Base-by-base conservation (phyloP, 2,888 invertebrate genomes). In the Xestia c-nigrum region DNA sequence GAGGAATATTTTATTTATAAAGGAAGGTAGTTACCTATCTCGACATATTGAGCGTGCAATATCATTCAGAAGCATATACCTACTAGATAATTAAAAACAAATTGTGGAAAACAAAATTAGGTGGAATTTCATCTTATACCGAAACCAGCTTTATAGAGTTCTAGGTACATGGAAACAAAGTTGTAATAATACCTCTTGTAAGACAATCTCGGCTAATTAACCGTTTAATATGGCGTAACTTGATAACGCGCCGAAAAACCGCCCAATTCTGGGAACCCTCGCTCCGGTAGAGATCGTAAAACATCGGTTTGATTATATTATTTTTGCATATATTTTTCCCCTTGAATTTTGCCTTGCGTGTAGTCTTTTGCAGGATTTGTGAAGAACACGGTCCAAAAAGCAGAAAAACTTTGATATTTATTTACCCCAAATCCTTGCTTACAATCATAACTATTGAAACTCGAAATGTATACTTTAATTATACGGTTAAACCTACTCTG, bases 191-290 rank as follows among this genome's bases (percentile, higher is more conserved):
- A 81, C 67, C 71, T 71, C 57, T 72, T 79, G 88, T 80, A 87
- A 85, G 76, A 78, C 74, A 78, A 80, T 87, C 74, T 85, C 50
- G 50, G 67, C 85, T 87, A 87, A 87, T 89, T 87, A 83, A 88
- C 80, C 81, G 85, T 72, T 80, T 80, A 88, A 87, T 84, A 72
- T 55, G 74, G 74, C 74, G 88, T 84, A 85, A 88, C 84, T 67
- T 73, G 86, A 88, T 89, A 88, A 73, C 74, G 52, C 67, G 63
- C 74, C 79, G 67, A 76, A 86, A 89, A 73, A 65, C 76, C 78
- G 74, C 63, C 70, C 24, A 70, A 47, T 89, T 88, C 86, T 70
- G 76, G 50, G 86, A 88, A 88, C 68, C 63, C 46, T 77, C 66
- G 83, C 83, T 68, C 40, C 75, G 64, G 70, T 61, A 59, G 64